These are phyloP conservation scores for Percopsis transmontana DNA, from an alignment of 2,113 vertebrate genomes.

Conservation along the genomic window DNA sequence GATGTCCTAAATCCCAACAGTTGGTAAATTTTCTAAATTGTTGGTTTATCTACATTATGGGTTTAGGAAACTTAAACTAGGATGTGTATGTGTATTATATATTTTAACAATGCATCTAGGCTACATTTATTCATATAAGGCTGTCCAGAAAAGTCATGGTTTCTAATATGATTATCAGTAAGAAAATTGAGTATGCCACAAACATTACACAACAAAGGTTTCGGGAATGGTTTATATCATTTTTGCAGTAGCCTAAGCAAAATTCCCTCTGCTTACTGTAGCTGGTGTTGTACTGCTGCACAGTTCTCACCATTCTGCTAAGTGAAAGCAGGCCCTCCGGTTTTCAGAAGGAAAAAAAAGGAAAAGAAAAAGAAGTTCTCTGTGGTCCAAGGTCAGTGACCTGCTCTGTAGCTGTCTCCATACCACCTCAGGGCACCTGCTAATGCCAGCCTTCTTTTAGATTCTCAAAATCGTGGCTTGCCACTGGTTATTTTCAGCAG, in stretches of 20 bases:
- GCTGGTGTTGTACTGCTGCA: constrained; percentile 9
- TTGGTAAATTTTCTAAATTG: too few relatives aligned
- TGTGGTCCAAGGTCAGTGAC: constrained; percentile 79
- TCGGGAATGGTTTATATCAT: not conserved
- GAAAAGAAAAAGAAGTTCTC: constrained; percentile 72
- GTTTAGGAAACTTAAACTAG: too few relatives aligned
- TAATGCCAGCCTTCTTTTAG: constrained; percentile 81
- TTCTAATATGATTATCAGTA: not conserved
- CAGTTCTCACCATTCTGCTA: constrained; percentile 52
- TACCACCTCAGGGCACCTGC: constrained; percentile 81
- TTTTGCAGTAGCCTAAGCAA: too few relatives aligned
- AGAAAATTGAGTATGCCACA: too few relatives aligned
- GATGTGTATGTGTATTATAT: too few relatives aligned
- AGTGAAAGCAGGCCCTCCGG: constrained; percentile 72
- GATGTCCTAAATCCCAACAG: too few relatives aligned
- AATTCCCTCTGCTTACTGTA: too few relatives aligned
- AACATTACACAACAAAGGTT: not conserved
- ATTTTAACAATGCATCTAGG: too few relatives aligned
- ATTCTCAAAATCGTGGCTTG: constrained; percentile 78
- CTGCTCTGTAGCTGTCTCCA: constrained; percentile 79
- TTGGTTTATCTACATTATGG: too few relatives aligned
- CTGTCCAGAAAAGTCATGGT: not conserved
- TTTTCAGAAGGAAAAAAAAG: constrained; percentile 54
- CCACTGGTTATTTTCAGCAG: constrained; percentile 82
- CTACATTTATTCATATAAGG: too few relatives aligned